Conservation (phyloP, 2,797 vertebrate species). For the Cebuella pygmaea region DNA sequence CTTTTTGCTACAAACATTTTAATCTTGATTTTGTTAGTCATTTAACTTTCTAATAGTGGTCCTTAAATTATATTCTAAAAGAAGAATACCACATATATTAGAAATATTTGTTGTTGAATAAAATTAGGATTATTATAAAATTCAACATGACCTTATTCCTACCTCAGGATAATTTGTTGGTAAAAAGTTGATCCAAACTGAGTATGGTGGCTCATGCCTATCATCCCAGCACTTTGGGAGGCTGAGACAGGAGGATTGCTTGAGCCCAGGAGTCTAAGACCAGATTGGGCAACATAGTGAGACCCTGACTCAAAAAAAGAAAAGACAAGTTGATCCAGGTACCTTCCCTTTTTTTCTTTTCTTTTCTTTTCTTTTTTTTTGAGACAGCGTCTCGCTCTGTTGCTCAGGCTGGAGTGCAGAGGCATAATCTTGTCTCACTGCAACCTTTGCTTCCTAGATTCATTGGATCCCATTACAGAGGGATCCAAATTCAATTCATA, state of each 20-base stretch:
- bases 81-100: not conserved
- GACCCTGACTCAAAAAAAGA: not conserved
- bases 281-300: too few species aligned
- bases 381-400: not conserved
- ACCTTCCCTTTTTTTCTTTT: not conserved
- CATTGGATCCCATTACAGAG: not conserved
- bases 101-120: not conserved
- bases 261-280: not conserved
- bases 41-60: not conserved
- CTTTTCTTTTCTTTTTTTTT: not conserved
- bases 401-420: not conserved
- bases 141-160: not conserved
- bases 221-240: not conserved
- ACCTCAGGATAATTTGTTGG: not conserved
- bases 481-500: not conserved
- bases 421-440: not conserved
- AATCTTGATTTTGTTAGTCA: conserved; percentile 3
- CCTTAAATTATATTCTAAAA: not conserved
- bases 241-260: not conserved
- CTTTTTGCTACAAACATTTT: not conserved
- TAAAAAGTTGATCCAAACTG: not conserved
- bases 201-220: not conserved
- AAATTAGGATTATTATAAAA: not conserved
- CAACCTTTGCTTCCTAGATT: not conserved
- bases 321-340: not conserved